Base-by-base conservation (phyloP, 1,140 invertebrate genomes). In the Orius laevigatus region DNA sequence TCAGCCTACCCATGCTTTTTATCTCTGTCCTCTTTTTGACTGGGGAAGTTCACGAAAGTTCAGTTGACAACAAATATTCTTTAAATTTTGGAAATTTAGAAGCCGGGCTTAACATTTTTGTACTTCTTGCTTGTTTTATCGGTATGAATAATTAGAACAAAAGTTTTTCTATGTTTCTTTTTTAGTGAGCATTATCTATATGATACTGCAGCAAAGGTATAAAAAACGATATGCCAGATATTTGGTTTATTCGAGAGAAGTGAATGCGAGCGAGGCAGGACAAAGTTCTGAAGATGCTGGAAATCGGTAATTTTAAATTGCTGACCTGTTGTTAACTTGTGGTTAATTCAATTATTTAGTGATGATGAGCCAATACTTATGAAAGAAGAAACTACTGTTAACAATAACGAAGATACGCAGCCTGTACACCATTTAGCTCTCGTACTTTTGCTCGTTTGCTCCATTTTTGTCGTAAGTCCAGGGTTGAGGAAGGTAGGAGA, bases 391-490 rank as follows among this genome's bases (percentile, higher is more conserved):
- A 3, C 25, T 25, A 25, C 25, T 8, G 25, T 25, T 3, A 45
- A n/a, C 19, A 31, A 31, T 5, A 10, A 32, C 15, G 43, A 73
- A 36, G 71, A 77, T 57, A 67, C 78, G 51, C 86, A 93, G 62
- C 75, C 81, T 48, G 69, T 87, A 47, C 72, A 78, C 55, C 89
- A 93, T 63, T 74, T 84, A 14, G 77, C 91, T 18, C 67, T 94
- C n/a, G 62, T 93, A 9, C 76, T 95, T 33, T 66, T 85, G 0
- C 67, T 91, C 48, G 67, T 77, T 18, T 76, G 80, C 39, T 87
- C 84, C 12, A 92, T 93, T 81, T 88, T 92, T 66, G 77, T 92
- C 56, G 84, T 87, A 62, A 75, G 79, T 51, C 50, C 42, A n/a
- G n/a, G n/a, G n/a, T n/a, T n/a, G n/a, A n/a, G n/a, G n/a, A n/a